A percentile compares a stretch with the other conserved stretches of the same genome.
phyloP scores from a whole-genome alignment of 2,797 vertebrate genomes.

The Sebastes vulpes region DNA sequence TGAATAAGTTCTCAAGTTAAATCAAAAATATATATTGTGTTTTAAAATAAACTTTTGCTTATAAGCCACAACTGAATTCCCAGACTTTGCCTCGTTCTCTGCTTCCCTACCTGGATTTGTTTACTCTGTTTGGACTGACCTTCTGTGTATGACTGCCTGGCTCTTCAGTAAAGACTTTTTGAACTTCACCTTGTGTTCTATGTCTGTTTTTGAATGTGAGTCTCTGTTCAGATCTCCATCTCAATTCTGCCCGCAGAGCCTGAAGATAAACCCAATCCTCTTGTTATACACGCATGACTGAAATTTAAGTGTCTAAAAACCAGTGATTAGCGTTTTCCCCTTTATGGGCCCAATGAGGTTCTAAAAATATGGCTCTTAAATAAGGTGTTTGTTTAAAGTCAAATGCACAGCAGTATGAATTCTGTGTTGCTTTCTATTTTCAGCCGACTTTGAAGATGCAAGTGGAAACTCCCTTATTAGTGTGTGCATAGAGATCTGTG shows the following conservation, averaged over 20 bases:
- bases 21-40: background rate
- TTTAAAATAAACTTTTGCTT: background rate
- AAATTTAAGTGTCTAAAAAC: slow-evolving; percentile 4
- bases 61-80: background rate
- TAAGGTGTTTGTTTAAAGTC: slow-evolving; percentile 2
- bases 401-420: slow-evolving; percentile 2
- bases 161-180: background rate
- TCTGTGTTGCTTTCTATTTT: slow-evolving; percentile 28
- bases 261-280: background rate
- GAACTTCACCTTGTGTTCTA: background rate
- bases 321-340: background rate
- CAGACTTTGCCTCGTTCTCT: background rate
- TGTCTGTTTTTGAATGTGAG: background rate
- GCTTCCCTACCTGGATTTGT: background rate
- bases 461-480: background rate
- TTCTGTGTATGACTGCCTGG: background rate
- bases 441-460: slow-evolving; percentile 37
- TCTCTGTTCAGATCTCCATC: background rate
- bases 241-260: background rate
- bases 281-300: background rate
- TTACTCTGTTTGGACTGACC: background rate
- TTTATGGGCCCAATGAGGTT: background rate
- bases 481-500: background rate
- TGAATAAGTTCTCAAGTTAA: background rate
- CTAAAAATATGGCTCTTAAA: slow-evolving; percentile 14